Base-by-base conservation (phyloP, 2,113 vertebrate species). In the Chitala chitala region DNA sequence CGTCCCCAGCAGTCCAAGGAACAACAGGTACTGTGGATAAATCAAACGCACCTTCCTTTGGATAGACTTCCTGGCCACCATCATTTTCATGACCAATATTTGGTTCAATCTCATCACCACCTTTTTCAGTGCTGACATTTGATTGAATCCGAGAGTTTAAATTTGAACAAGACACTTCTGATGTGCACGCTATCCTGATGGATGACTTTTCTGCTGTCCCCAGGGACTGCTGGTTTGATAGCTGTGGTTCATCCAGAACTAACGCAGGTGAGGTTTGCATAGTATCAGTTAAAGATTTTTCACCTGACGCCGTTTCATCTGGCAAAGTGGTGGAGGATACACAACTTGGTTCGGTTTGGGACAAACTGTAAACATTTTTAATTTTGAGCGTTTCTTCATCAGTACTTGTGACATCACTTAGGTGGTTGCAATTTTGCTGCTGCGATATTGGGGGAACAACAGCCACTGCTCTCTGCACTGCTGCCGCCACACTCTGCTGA, bases 391-490 rank as follows among this genome's bases (percentile, higher is more conserved):
- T 58, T 29, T 48, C 69, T 3, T 72, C 51, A 72, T 64, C 40
- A 22, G 68, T 6, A 17, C 13, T 44, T 26, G 20, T 12, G n/a
- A 44, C 31, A 26, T 7, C 38, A 29, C 7, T 26, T 13, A 26
- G 2, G 33, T 75, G 51, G 9, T 70, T 38, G 24, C 17, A 10
- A 29, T 31, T 42, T 15, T 38, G 40, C 31, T 78, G 71, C 46
- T 80, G 80, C 36, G 78, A 78, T 75, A 80, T 77, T 0, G 82
- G 82, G 17, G 77, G 71, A 72, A 82, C 82, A 33, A 83, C 65
- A 15, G 80, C 82, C 44, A 82, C 51, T 31, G 78, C 79, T 54
- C 73, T 83, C 29, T 59, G 36, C 6, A 75, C 53, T 1, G 50
- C 22, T 4, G 1, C 10, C 9, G 24, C 26, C 22, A 48, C 22